Evolutionary conservation across 2,113 vertebrate species (phyloP), one percentile per base, ranked within the genome.

Genomic region (Caranx melampygus): DNA sequence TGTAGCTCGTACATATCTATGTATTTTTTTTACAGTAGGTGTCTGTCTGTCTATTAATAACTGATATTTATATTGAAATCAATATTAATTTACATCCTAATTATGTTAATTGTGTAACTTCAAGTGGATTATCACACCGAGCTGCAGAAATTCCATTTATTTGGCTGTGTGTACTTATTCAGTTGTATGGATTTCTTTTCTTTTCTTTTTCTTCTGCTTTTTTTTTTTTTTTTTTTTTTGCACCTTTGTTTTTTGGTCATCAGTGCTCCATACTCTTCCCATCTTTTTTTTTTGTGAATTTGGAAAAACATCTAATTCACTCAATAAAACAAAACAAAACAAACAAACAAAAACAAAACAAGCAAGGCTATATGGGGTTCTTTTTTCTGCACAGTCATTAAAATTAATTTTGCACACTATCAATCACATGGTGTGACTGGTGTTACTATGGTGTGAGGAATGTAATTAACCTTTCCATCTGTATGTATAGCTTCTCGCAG

Each of bases 331-430:
- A 26, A 26, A 26, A 26, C 26, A 26, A 26, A 26, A 26, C 26
- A 26, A 26, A 26, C 26, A 26, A 26, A 26, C 26, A 26, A 26
- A 26, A 26, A 26, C 26, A 26, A 26, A 26, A 26, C 26, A 26
- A 26, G 26, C 26, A 26, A 26, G 26, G 26, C 26, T 26, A 26
- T 26, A 26, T 26, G 26, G 26, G 26, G 26, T 1, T 95, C 94
- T 96, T 97, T 93, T 95, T 94, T 95, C 95, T 95, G 95, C 95
- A 95, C 95, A 95, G 95, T 96, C 96, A 96, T 96, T 94, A 94
- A 96, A 96, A 96, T 96, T 94, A 95, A 96, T 96, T 93, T 95
- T 94, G 91, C 78, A 90, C 93, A 92, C 95, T 86, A 97, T 97
- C 96, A 95, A 96, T 97, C 96, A 96, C 94, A 88, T 90, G 44